phyloP scores from a whole-genome alignment of 2,113 vertebrate genomes.

The Syrmaticus mikado region DNA sequence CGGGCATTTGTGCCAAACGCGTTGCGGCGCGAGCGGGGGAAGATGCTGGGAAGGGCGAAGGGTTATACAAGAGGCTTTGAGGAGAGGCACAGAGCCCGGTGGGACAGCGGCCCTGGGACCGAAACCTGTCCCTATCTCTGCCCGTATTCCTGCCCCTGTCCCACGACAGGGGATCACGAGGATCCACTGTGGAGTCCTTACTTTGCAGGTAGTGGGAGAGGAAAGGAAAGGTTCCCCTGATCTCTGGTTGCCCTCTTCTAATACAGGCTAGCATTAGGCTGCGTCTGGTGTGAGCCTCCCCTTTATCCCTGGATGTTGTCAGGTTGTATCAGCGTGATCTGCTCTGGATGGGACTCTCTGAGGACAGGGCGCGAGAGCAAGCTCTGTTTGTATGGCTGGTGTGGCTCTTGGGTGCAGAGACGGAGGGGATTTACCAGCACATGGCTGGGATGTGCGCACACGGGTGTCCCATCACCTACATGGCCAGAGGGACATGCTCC shows the following conservation, averaged over 20 bases:
- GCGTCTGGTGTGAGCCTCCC: slow-evolving; percentile 46
- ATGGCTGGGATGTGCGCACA: not conserved
- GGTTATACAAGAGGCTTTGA: slow-evolving; percentile 36
- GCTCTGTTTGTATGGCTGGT: slow-evolving; percentile 34
- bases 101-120: not conserved
- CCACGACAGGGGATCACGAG: not conserved
- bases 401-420: slow-evolving; percentile 11
- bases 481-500: not conserved
- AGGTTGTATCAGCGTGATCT: slow-evolving; percentile 73
- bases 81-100: not conserved
- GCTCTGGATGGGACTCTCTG: slow-evolving; percentile 62
- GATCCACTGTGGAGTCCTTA: accelerated
- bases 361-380: slow-evolving; percentile 52
- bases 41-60: not conserved
- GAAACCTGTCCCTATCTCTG: not conserved
- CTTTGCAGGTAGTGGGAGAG: not conserved
- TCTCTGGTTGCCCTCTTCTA: slow-evolving; percentile 57
- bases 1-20: not conserved
- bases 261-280: slow-evolving; percentile 25
- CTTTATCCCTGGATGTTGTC: slow-evolving; percentile 69
- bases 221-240: slow-evolving; percentile 22
- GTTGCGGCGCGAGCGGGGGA: slow-evolving; percentile 19
- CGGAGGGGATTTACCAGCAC: slow-evolving; percentile 33
- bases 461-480: not conserved
- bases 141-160: no score